phyloP scores from a whole-genome alignment of 2,113 vertebrate species.

The Azemiops feae region DNA sequence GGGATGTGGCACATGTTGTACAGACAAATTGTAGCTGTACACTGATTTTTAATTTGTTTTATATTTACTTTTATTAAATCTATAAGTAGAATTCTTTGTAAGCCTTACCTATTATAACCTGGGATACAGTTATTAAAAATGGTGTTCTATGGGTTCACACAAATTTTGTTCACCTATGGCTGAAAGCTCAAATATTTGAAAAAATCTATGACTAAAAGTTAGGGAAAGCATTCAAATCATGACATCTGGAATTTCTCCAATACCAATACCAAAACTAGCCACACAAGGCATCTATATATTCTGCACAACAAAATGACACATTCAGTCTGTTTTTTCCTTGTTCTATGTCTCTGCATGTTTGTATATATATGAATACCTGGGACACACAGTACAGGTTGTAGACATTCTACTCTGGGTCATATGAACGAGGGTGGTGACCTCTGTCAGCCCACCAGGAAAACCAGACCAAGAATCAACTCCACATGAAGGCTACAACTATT shows the following conservation, averaged over 20 bases:
- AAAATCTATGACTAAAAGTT: neutral
- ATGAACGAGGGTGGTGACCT: neutral
- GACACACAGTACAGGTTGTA: neutral
- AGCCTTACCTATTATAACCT: neutral
- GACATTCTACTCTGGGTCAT: neutral
- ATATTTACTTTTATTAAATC: neutral
- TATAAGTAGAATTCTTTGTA: neutral
- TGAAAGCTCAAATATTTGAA: neutral
- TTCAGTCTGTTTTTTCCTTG: neutral
- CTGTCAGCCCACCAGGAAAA: neutral
- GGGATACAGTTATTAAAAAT: neutral
- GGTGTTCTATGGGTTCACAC: neutral
- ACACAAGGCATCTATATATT: neutral
- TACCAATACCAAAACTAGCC: neutral
- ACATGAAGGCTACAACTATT: neutral
- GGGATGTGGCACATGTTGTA: neutral
- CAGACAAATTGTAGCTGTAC: neutral
- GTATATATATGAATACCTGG: neutral
- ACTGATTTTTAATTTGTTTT: neutral
- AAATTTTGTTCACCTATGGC: neutral
- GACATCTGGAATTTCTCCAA: neutral
- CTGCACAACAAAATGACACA: neutral
- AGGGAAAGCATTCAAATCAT: neutral
- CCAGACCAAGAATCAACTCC: neutral
- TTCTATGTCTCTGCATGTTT: neutral